Evolutionary conservation across 2,888 invertebrate species (phyloP).

Genomic region (Auanema freiburgensis): DNA sequence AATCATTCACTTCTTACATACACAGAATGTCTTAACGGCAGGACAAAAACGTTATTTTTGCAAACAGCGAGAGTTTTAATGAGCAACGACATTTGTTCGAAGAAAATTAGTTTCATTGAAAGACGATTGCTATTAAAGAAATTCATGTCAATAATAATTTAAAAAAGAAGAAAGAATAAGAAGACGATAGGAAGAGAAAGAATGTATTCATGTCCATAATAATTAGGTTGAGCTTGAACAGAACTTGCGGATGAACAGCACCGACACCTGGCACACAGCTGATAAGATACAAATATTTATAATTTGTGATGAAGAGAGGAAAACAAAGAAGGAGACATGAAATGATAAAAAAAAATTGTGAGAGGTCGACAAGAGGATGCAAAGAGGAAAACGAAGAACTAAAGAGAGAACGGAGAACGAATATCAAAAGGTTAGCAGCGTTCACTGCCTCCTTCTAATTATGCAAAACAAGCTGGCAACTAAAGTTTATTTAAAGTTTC

Average conservation of each 20-base stretch:
- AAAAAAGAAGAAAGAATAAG: background rate
- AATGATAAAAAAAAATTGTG: too few species aligned
- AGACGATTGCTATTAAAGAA: conserved; percentile 1
- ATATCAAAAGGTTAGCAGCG: too few species aligned
- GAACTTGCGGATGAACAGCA: background rate
- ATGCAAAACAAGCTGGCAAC: too few species aligned
- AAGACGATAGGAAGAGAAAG: background rate
- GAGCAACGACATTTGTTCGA: background rate
- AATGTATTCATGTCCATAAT: background rate
- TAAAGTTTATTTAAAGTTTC: too few species aligned
- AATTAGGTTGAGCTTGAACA: background rate
- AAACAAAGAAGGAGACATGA: too few species aligned
- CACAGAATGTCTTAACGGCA: background rate
- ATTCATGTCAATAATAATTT: background rate
- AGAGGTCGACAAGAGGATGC: too few species aligned
- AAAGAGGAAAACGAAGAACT: too few species aligned
- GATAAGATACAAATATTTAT: background rate
- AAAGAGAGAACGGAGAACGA: too few species aligned
- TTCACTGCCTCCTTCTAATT: too few species aligned
- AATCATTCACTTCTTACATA: background rate
- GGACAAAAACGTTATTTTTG: background rate
- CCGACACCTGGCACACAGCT: background rate
- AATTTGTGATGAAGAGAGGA: too few species aligned
- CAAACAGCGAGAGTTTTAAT: background rate
- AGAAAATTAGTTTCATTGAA: background rate